A percentile compares a stretch with the other conserved stretches of the same genome.
phyloP scores from a whole-genome alignment of 2,113 vertebrate genomes.

The Hemiprocne comata region DNA sequence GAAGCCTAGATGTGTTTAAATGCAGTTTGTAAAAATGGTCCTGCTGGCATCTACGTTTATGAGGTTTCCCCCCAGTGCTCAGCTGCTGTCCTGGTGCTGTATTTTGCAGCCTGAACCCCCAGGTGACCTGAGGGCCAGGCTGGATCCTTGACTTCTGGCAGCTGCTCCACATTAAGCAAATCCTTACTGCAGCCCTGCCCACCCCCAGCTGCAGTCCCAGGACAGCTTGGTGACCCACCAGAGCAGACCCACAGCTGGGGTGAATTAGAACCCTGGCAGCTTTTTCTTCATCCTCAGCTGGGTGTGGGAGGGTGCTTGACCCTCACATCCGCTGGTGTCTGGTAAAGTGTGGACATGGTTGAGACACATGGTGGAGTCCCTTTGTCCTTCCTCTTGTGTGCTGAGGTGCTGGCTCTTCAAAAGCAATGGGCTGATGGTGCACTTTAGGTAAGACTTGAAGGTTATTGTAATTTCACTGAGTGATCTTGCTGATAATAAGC shows the following conservation, averaged over 20 bases:
- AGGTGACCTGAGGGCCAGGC: accelerated
- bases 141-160: not conserved
- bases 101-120: not conserved
- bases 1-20: not conserved
- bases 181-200: not conserved
- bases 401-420: not conserved
- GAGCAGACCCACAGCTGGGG: not conserved
- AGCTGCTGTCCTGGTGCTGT: accelerated
- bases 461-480: not conserved
- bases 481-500: not conserved
- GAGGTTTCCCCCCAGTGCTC: not conserved
- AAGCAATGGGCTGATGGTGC: not conserved
- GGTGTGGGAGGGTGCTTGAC: accelerated
- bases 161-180: not conserved
- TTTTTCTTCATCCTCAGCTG: not conserved
- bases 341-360: accelerated
- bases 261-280: not conserved
- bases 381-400: accelerated
- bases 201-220: too few relatives aligned
- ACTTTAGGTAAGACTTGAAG: not conserved
- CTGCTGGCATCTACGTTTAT: not conserved
- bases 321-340: accelerated
- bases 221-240: not conserved
- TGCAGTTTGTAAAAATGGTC: not conserved
- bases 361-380: accelerated